Conservation (phyloP, 2,888 invertebrate species). For the Allolobophora icterica region DNA sequence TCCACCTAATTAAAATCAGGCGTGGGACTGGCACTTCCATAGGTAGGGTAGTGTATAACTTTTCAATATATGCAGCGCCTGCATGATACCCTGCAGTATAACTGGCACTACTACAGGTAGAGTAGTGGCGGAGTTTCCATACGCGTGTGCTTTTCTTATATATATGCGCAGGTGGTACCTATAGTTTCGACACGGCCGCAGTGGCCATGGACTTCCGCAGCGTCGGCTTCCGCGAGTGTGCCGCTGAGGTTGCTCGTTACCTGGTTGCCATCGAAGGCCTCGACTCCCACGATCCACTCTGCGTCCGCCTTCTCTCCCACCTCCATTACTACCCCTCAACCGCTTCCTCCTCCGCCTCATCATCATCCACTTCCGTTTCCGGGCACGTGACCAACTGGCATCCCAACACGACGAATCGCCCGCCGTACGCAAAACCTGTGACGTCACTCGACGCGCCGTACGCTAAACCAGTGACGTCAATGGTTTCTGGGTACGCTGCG, state of each 20-base stretch:
- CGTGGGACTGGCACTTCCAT: too few relatives aligned
- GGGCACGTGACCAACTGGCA: neutral
- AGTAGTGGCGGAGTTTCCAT: too few relatives aligned
- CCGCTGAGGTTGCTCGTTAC: conserved; percentile 92
- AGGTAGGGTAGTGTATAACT: too few relatives aligned
- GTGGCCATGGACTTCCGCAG: conserved; percentile 34
- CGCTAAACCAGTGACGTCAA: neutral
- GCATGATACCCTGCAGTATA: too few relatives aligned
- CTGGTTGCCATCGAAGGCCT: conserved; percentile 92
- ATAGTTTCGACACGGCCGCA: neutral
- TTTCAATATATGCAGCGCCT: too few relatives aligned
- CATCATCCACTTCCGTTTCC: neutral
- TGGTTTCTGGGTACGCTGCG: neutral
- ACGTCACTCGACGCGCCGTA: neutral
- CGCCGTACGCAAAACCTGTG: neutral
- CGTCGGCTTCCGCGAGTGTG: conserved; percentile 94
- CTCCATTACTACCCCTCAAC: conserved; percentile 73
- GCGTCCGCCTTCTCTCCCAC: conserved; percentile 88
- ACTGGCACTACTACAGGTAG: too few relatives aligned
- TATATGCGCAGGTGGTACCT: neutral
- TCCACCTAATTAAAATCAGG: too few relatives aligned
- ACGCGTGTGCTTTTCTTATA: too few relatives aligned
- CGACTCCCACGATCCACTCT: conserved; percentile 90
- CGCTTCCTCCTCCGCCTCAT: neutral
- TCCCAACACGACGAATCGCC: neutral